These are phyloP conservation scores for Eledone cirrhosa DNA, from an alignment of 2,888 invertebrate genomes.

Conservation along the genomic window DNA sequence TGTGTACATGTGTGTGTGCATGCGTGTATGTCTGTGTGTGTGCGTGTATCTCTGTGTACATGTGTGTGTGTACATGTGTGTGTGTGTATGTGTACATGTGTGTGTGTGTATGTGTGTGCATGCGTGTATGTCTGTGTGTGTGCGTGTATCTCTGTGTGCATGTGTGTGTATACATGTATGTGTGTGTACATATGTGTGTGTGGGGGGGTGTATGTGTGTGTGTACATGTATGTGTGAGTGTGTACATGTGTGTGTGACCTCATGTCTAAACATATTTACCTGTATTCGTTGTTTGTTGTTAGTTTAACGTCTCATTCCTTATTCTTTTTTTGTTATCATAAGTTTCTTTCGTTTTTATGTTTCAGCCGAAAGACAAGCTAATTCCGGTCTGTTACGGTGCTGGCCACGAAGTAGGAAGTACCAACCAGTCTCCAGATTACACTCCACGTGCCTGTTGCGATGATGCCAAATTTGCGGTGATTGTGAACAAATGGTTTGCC, in stretches of 20 bases:
- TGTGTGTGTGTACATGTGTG: neutral
- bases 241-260: neutral
- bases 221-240: neutral
- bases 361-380: constrained; percentile 39
- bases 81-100: neutral
- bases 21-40: neutral
- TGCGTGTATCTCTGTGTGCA: neutral
- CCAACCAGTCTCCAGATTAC: constrained; percentile 44
- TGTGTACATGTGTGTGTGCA: neutral
- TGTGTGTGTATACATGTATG: neutral
- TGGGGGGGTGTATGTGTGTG: too few relatives aligned
- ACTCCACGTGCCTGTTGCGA: constrained; percentile 44
- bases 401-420: constrained; percentile 40
- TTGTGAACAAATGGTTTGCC: constrained; percentile 44
- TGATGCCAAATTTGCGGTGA: constrained; percentile 40
- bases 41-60: neutral
- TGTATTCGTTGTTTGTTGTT: too few relatives aligned
- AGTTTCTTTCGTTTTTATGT: neutral
- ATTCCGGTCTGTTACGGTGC: constrained; percentile 39
- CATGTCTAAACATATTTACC: neutral
- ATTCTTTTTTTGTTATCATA: neutral
- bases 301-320: too few relatives aligned
- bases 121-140: neutral
- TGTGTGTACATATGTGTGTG: too few relatives aligned
- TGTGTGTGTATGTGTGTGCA: neutral